Evolutionary conservation across 2,797 vertebrate species (phyloP).

Genomic region (Sebastes hubbsi): DNA sequence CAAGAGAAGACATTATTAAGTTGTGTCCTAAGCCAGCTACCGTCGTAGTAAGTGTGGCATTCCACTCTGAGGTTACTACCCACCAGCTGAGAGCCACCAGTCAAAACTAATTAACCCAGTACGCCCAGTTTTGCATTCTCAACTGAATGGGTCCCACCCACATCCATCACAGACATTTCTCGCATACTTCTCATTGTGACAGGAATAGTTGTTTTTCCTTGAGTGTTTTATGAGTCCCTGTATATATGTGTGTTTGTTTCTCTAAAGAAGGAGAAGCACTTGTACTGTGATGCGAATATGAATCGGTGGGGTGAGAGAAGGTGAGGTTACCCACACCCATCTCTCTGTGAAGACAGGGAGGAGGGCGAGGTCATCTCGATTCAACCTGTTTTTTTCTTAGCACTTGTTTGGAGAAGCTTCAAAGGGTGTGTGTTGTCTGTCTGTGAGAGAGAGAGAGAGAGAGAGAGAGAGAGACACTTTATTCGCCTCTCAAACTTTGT

Average conservation of each 20-base stretch:
- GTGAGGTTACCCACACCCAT: not conserved
- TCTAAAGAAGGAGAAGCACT: constrained; percentile 2
- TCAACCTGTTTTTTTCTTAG: not conserved
- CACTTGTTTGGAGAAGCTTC: constrained; percentile 30
- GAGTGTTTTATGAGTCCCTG: constrained; percentile 39
- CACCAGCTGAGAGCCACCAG: constrained; percentile 27
- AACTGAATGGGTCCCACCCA: constrained; percentile 40
- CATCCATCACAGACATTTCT: constrained; percentile 65
- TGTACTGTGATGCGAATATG: constrained; percentile 16
- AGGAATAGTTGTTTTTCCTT: constrained; percentile 57
- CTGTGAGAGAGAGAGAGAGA: not conserved
- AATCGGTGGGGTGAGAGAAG: not conserved
- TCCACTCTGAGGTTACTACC: not conserved
- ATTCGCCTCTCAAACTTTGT: not conserved
- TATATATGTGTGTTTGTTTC: not conserved
- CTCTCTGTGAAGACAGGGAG: not conserved
- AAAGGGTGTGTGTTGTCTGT: not conserved
- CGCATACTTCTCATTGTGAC: constrained; percentile 70
- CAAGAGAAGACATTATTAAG: not conserved
- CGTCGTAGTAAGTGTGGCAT: not conserved
- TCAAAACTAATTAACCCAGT: constrained; percentile 46
- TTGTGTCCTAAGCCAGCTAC: not conserved
- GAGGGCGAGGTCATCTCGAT: not conserved
- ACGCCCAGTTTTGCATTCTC: constrained; percentile 48
- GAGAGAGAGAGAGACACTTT: constrained; percentile 6